Base-by-base conservation (phyloP, 2,113 vertebrate genomes). In the Loxodonta africana region DNA sequence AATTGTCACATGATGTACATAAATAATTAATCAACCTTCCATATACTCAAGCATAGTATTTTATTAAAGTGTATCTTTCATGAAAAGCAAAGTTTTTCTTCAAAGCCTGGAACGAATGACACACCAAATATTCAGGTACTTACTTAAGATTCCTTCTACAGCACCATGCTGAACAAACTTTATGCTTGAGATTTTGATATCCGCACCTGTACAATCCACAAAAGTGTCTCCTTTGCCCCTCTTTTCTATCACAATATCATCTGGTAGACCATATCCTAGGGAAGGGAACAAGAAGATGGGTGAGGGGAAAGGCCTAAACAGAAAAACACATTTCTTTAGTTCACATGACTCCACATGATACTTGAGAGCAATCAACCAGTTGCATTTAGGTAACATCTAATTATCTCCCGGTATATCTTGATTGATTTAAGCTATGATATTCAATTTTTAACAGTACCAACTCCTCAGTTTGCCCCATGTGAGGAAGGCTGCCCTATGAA, bases 171-270 rank as follows among this genome's bases (percentile, higher is more conserved):
- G 99, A 81, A 99, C 98, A 87, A 99, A 99, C 97, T 99, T 99
- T 90, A 99, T 95, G 98, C 98, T 99, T 84, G 99, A 99, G 95
- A 99, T 99, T 97, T 97, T 99, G 90, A 99, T 94, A 62, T 99
- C 97, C 1, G 97, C 97, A 77, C 99, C 99, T 0, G 99, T 99
- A 15, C 99, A 99, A 86, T 99, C 99, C 89, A 99, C 98, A 97
- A 99, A 99, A 8, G 99, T 98, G 94, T 99, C 99, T 3, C 99
- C 99, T 97, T 99, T 99, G 81, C 99, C 99, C 74, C 91, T 98
- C 96, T 99, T 99, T 98, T 99, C 99, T 95, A 99, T 99, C 91
- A 99, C 99, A 0, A 99, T 98, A 82, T 99, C 99, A 95, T 99
- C 99, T 76, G 99, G 99, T 83, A 99, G 96, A 5, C 99, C 99